Evolutionary conservation across 1,140 invertebrate species (phyloP), one percentile per base, ranked within the genome.

Genomic region (Pseudomyrmex dendroicus): DNA sequence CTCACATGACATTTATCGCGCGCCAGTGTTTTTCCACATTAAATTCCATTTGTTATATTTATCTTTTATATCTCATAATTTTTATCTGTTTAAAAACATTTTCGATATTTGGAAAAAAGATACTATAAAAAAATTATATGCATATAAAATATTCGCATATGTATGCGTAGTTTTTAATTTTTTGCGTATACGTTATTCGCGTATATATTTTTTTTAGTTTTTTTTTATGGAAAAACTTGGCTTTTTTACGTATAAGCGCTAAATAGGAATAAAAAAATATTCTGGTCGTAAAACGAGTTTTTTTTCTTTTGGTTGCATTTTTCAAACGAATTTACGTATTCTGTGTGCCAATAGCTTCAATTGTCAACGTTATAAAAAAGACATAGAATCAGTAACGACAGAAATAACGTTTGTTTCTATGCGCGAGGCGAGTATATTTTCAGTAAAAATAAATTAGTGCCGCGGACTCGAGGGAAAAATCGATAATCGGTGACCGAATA

Each of bases 401-500:
- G 61, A 64, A 76, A 76, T 76, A 76, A 76, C 61, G 64, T 44
- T 44, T n/a, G 61, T 76, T 64, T 76, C 61, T 50, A 64, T 66
- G 48, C 61, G 61, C 15, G 15, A 35, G 35, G 2, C 46, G 48
- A 50, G 61, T 52, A 7, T 64, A 76, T 76, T 76, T 76, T 64
- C n/a, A 66, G 46, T 62, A 76, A 64, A 76, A 76, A 76, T 76
- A 64, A 76, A 76, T 76, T 76, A 64, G 48, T n/a, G 35, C n/a
- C 25, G 12, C 25, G 25, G 2, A 76, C 61, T 54, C n/a, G 48
- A 12, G 25, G 48, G n/a, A 56, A 76, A 76, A 66, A 54, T 76
- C 73, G 73, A 76, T 76, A 76, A 76, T 76, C 54, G n/a, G 15
- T 8, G 22, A 44, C 25, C 13, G 46, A n/a, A 17, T 76, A 66